A percentile compares a stretch with the other conserved stretches of the same genome.
These are phyloP conservation scores for Nestor notabilis DNA, from an alignment of 2,113 vertebrate species.

Conservation along the genomic window DNA sequence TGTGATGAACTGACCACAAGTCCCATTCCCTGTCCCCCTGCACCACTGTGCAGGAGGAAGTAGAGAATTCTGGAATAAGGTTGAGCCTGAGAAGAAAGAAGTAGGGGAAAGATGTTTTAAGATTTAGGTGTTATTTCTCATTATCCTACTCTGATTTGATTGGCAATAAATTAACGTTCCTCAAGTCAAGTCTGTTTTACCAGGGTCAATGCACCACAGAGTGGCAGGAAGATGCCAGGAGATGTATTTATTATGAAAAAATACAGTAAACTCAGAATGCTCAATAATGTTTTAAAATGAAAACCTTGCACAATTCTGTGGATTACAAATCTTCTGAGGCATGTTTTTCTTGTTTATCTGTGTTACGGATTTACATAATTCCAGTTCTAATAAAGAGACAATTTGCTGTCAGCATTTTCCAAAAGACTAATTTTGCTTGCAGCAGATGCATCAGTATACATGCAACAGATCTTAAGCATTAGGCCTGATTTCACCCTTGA, in stretches of 20 bases:
- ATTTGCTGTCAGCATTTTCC: neutral
- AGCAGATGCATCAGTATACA: neutral
- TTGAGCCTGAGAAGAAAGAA: neutral
- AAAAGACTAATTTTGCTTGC: neutral
- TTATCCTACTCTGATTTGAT: neutral
- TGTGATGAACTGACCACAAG: neutral
- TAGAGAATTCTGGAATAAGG: neutral
- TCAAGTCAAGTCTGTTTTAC: neutral
- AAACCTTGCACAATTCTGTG: neutral
- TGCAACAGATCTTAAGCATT: neutral
- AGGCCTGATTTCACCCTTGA: neutral
- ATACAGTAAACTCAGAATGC: neutral
- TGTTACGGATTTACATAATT: neutral
- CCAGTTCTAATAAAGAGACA: neutral
- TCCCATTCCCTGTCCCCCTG: neutral
- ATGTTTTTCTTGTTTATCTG: neutral
- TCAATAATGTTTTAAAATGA: neutral
- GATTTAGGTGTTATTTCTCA: neutral
- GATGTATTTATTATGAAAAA: neutral
- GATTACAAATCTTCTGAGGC: neutral
- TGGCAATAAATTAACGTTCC: neutral
- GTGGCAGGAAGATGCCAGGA: neutral
- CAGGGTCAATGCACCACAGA: neutral
- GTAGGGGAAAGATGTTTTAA: neutral
- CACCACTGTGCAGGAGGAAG: neutral